Base-by-base conservation (phyloP, 2,888 invertebrate genomes). In the Entomobrya proxima region DNA sequence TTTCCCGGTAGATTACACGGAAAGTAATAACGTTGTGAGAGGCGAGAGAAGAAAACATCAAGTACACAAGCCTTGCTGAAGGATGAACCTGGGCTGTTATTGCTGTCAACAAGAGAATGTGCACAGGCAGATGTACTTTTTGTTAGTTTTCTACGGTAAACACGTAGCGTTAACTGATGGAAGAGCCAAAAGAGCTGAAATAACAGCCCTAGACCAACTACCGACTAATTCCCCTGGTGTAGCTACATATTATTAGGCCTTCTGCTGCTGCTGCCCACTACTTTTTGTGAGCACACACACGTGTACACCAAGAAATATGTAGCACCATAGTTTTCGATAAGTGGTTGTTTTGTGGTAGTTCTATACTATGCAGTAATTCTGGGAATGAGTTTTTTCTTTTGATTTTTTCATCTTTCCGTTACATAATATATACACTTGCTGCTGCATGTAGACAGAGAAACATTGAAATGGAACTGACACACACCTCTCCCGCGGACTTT, bases 1-100 rank as follows among this genome's bases (percentile, higher is more conserved):
- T 81, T 81, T 81, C 81, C 61, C 61, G 61, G 74, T 81, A 74
- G 74, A 74, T 81, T 81, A 81, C 74, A 81, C 74, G 58, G 55
- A 74, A 81, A 44, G 81, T 72, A 74, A 74, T 81, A 81, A 74
- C 27, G 44, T 69, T 69, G 47, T 27, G 24, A 69, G 47, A 44
- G 69, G 44, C 30, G 69, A 47, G 74, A 74, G 32, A 75, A 75
- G 35, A 75, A 75, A 75, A 75, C 52, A 75, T 52, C 35, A 75
- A 69, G 47, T 27, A 69, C 24, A 52, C 30, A 35, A 21, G 37
- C 76, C 9, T 32, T 67, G 24, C 30, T 47, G 64, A 64, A 67
- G 67, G 67, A 78, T 78, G 67, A 67, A 72, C 69, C 52, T 80
- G 30, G 13, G 55, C 47, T 32, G 67, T 47, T 44, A 79, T 44